Percentiles rank a stretch among this genome's conserved stretches.
Conservation (phyloP, 2,797 vertebrate species). For the Semotilus atromaculatus region DNA sequence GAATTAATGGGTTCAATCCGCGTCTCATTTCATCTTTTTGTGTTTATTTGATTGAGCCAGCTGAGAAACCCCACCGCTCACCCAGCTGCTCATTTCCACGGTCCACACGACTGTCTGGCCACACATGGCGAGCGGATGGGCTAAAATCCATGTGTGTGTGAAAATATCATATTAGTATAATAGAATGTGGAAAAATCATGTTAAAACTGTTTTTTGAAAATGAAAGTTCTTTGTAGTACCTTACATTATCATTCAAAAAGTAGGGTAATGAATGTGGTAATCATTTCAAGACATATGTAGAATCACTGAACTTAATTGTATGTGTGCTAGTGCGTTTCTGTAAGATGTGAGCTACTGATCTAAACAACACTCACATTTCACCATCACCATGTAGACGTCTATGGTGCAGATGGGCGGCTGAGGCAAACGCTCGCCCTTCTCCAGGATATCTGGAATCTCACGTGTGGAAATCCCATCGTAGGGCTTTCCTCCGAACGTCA, state of each 20-base stretch:
- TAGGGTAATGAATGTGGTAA: neutral
- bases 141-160: neutral
- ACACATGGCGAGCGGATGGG: neutral
- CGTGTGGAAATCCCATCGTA: conserved; percentile 95
- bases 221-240: neutral
- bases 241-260: neutral
- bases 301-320: neutral
- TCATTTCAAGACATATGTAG: neutral
- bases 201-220: neutral
- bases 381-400: conserved; percentile 99
- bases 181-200: neutral
- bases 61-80: neutral
- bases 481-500: conserved; percentile 97
- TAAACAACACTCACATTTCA: conserved; percentile 85
- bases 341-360: neutral
- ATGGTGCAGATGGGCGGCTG: conserved; percentile 98
- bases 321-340: neutral
- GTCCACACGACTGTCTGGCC: neutral
- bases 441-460: conserved; percentile 95
- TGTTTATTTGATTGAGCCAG: conserved; percentile 7
- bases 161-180: neutral
- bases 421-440: conserved; percentile 95
- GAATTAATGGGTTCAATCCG: conserved; percentile 59
- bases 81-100: conserved; percentile 13
- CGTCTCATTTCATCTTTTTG: conserved; percentile 23